Percentiles rank a stretch among this genome's conserved stretches.
Conservation (phyloP, 2,888 invertebrate species). For the Hipparchia sbordonii region DNA sequence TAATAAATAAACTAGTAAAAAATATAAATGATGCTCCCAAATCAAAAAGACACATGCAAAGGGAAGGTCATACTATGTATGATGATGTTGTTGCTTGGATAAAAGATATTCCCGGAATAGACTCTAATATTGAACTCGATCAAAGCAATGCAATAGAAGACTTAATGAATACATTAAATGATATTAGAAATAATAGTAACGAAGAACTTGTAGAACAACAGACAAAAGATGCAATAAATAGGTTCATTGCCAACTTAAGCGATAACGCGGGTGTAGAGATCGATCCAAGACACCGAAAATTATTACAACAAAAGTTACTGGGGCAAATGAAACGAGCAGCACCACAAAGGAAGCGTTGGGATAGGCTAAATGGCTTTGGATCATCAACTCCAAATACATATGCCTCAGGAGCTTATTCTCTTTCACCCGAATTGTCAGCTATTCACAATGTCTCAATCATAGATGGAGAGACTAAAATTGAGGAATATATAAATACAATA, state of each 20-base stretch:
- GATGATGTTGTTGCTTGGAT: slow-evolving; percentile 13
- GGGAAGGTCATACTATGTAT: not conserved
- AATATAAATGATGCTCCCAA: slow-evolving; percentile 12
- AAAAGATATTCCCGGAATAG: slow-evolving; percentile 3
- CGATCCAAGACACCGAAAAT: not conserved
- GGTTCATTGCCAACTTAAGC: slow-evolving; percentile 13
- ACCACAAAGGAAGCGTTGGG: not conserved
- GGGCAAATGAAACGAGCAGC: not conserved
- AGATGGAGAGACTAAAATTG: slow-evolving; percentile 8
- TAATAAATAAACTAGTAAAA: slow-evolving; percentile 28
- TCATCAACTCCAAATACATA: slow-evolving; percentile 6
- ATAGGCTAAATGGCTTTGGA: not conserved
- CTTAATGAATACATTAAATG: slow-evolving; percentile 15
- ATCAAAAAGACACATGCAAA: slow-evolving; percentile 3
- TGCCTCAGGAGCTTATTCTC: not conserved
- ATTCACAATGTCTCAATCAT: slow-evolving; percentile 8
- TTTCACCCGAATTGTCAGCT: not conserved
- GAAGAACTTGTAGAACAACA: not conserved
- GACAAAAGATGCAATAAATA: slow-evolving; percentile 20
- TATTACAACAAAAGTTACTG: not conserved
- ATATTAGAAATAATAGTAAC: slow-evolving; percentile 5
- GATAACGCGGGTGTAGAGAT: not conserved
- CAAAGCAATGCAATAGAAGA: slow-evolving; percentile 6
- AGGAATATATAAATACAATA: slow-evolving; percentile 18
- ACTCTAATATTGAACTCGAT: not conserved